These are phyloP conservation scores for Campoletis raptor DNA, from an alignment of 2,888 invertebrate species.

Conservation along the genomic window DNA sequence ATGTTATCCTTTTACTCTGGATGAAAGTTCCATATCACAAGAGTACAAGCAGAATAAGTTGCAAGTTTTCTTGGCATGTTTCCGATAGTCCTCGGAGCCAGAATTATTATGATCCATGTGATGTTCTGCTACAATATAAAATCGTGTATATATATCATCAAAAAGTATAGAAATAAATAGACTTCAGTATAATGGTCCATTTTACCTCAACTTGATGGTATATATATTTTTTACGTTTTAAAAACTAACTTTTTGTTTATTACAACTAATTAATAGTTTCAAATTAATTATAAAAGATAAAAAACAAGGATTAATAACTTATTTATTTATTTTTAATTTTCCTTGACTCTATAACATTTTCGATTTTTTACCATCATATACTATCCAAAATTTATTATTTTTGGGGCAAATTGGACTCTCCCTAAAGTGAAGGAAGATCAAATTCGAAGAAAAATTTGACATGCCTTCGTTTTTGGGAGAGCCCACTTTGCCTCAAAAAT, in stretches of 20 bases:
- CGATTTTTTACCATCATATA: no score
- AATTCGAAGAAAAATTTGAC: no score
- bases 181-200: constrained; percentile 16
- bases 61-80: constrained; percentile 70
- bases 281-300: neutral
- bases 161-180: neutral
- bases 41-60: constrained; percentile 54
- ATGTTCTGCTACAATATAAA: constrained; percentile 11
- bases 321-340: no score
- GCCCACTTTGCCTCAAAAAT: no score
- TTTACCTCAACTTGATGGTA: neutral
- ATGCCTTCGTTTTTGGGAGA: no score
- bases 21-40: constrained; percentile 66
- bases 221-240: neutral
- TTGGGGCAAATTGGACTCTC: no score
- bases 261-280: neutral
- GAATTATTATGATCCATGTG: constrained; percentile 62
- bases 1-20: constrained; percentile 53
- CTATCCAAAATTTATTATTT: no score
- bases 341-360: no score
- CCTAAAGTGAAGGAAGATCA: no score
- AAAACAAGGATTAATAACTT: no score
- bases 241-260: neutral
- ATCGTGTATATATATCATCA: constrained; percentile 7
- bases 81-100: constrained; percentile 42